Percentiles rank a stretch among this genome's conserved stretches.
phyloP scores from a whole-genome alignment of 2,888 invertebrate genomes.

The Limnephilus rhombicus region DNA sequence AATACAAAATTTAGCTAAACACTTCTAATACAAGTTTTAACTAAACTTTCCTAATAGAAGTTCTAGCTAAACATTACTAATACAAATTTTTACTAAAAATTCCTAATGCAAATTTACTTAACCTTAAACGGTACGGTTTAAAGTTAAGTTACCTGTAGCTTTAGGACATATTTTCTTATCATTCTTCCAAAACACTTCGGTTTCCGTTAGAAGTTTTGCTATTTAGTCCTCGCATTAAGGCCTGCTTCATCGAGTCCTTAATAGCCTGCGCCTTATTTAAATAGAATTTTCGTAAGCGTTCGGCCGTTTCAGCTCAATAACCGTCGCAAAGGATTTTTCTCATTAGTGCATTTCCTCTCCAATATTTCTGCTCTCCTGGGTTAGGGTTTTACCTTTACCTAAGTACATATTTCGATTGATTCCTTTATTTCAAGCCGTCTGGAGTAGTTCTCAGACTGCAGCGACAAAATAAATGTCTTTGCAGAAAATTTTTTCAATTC shows the following conservation, averaged over 20 bases:
- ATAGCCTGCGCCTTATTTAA: background rate
- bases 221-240: background rate
- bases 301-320: slow-evolving; percentile 22
- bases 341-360: slow-evolving; percentile 16
- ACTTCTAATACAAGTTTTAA: no score
- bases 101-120: no score
- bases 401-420: background rate
- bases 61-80: no score
- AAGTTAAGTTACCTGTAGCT: background rate
- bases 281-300: slow-evolving; percentile 9
- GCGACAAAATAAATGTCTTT: background rate
- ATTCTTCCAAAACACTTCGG: background rate
- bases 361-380: slow-evolving; percentile 15
- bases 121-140: background rate
- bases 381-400: background rate
- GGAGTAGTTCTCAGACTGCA: background rate
- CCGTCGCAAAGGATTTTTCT: slow-evolving; percentile 14
- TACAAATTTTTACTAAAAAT: no score
- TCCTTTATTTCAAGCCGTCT: background rate
- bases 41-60: no score
- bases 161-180: background rate
- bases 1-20: no score
- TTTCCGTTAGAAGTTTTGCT: background rate
- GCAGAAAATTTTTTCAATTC: no score
- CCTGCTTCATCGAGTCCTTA: background rate